Conservation (phyloP, 2,888 invertebrate species). For the Arrhopalites spinosus region DNA sequence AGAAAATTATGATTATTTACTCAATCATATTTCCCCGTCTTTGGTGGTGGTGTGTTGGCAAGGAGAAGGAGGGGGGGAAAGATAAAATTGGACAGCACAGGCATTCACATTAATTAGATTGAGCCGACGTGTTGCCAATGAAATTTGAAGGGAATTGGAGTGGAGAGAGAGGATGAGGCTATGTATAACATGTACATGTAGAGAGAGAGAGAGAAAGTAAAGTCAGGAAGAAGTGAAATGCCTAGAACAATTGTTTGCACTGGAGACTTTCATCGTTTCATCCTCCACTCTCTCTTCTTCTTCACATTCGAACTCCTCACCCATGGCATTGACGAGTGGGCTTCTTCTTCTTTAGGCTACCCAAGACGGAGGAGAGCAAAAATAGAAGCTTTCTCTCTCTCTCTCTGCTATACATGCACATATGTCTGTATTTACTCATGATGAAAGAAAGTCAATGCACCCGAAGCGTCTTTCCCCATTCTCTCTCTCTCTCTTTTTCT, state of each 20-base stretch:
- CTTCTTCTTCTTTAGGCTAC: neutral
- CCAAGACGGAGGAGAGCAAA: no score
- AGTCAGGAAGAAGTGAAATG: constrained; percentile 18
- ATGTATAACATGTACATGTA: neutral
- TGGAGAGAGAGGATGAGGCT: constrained; percentile 6
- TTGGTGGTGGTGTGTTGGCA: neutral
- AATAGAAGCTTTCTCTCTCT: neutral
- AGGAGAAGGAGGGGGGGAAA: neutral
- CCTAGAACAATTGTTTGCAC: constrained; percentile 33
- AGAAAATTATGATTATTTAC: constrained; percentile 10
- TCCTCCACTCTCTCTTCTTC: constrained; percentile 2
- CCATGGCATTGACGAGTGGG: neutral
- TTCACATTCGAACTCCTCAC: neutral
- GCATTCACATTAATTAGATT: constrained; percentile 27
- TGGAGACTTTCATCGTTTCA: constrained; percentile 24
- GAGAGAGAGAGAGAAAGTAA: neutral
- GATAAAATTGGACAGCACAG: neutral
- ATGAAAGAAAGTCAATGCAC: constrained; percentile 30
- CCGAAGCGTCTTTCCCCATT: constrained; percentile 19
- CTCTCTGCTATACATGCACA: neutral
- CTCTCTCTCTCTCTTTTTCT: neutral
- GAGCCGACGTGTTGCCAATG: constrained; percentile 28
- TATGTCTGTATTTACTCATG: constrained; percentile 26
- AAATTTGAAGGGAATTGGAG: constrained; percentile 28
- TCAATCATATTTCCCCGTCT: neutral